These are phyloP conservation scores for Drosophila jambulina DNA, from an alignment of 1,140 invertebrate species.

Conservation along the genomic window DNA sequence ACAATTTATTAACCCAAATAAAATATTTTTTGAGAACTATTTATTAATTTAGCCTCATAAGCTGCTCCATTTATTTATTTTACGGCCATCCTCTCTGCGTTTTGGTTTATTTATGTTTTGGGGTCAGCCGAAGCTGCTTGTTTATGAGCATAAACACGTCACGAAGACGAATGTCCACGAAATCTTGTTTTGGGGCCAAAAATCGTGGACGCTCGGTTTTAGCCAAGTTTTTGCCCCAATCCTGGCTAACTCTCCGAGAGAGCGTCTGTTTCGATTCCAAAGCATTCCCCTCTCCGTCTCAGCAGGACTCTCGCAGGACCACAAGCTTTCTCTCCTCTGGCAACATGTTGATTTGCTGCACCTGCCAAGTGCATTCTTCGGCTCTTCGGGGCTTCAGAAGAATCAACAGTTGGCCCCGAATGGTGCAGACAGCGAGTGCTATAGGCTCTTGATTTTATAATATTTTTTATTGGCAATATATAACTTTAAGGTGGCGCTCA, in stretches of 20 bases:
- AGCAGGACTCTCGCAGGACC: not conserved
- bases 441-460: conserved; percentile 14
- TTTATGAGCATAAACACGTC: conserved; percentile 39
- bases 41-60: not conserved
- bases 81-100: not conserved
- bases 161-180: conserved; percentile 27
- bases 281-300: conserved; percentile 30
- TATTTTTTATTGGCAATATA: conserved; percentile 13
- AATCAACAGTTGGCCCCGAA: conserved; percentile 68
- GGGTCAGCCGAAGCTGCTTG: conserved; percentile 35
- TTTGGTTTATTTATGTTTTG: conserved; percentile 40
- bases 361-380: conserved; percentile 22
- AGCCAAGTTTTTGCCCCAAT: conserved; percentile 42
- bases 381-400: not conserved
- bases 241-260: conserved; percentile 36
- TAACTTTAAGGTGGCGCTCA: conserved; percentile 5
- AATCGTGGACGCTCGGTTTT: conserved; percentile 25
- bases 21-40: not conserved
- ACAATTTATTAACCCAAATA: not conserved
- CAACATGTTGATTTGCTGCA: conserved; percentile 69
- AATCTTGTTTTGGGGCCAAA: conserved; percentile 33
- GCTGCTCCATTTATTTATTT: conserved; percentile 1
- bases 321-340: conserved; percentile 13
- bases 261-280: conserved; percentile 51
- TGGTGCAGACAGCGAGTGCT: conserved; percentile 10